phyloP scores from a whole-genome alignment of 2,113 vertebrate genomes.

The Xiphias gladius region DNA sequence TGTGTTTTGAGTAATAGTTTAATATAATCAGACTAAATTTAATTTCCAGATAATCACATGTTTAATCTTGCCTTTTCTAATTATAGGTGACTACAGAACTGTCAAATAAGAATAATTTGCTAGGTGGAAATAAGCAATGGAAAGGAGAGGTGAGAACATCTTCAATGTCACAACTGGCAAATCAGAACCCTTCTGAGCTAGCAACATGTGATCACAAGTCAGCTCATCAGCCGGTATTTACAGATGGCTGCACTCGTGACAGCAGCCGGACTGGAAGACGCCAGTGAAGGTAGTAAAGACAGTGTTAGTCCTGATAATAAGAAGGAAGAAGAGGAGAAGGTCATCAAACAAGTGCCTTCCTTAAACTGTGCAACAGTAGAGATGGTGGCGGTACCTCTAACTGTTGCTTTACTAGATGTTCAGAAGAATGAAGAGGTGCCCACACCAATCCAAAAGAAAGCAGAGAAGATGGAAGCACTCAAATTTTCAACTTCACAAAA shows the following conservation, averaged over 20 bases:
- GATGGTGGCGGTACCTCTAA: neutral
- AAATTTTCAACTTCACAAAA: neutral
- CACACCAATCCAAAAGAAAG: neutral
- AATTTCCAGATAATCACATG: neutral
- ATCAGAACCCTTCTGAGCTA: constrained; percentile 57
- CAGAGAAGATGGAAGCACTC: neutral
- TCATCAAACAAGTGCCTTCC: neutral
- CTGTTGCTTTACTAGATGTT: neutral
- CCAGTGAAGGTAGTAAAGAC: neutral
- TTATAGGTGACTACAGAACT: constrained; percentile 75
- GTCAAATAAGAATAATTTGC: constrained; percentile 44
- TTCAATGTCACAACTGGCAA: constrained; percentile 61
- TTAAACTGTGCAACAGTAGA: neutral
- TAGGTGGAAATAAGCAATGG: constrained; percentile 52
- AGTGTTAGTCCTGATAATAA: neutral
- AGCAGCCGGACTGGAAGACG: constrained; percentile 1
- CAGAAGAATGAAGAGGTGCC: neutral
- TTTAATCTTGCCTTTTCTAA: constrained; percentile 37
- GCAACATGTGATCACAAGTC: constrained; percentile 27
- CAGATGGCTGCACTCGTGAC: neutral
- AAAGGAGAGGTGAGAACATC: constrained; percentile 36
- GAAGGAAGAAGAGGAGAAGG: neutral
- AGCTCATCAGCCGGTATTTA: neutral
- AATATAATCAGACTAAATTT: neutral
- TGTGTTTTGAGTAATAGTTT: neutral